Conservation (phyloP, 1,140 invertebrate species). For the Xylocopa sonorina region DNA sequence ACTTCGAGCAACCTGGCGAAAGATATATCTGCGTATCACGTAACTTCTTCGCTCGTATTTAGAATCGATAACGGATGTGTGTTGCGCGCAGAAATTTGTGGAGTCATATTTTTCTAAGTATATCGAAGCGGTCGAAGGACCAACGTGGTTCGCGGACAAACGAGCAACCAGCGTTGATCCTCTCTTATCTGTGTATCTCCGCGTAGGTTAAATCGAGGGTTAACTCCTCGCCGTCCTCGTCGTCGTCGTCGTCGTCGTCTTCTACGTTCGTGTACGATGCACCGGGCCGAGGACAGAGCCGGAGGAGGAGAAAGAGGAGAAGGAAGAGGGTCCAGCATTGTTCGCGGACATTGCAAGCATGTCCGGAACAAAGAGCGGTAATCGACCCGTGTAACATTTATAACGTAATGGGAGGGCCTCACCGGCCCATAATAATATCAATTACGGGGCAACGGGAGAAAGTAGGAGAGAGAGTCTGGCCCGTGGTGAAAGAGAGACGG, state of each 20-base stretch:
- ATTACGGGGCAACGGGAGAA: conserved; percentile 64
- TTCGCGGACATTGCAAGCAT: conserved; percentile 70
- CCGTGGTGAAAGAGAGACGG: conserved; percentile 28
- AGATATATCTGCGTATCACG: no score
- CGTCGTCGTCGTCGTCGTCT: conserved; percentile 35
- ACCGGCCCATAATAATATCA: conserved; percentile 75
- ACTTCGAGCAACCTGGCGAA: neutral
- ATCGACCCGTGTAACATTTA: conserved; percentile 76
- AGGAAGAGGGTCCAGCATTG: conserved; percentile 64
- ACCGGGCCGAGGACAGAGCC: conserved; percentile 29
- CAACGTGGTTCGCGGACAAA: neutral
- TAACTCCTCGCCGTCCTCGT: conserved; percentile 49
- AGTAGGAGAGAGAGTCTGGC: conserved; percentile 31
- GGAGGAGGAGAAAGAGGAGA: conserved; percentile 44
- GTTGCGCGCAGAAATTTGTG: no score
- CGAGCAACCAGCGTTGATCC: conserved; percentile 16
- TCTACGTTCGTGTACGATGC: conserved; percentile 53
- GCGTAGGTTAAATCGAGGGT: conserved; percentile 62
- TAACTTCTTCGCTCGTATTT: neutral
- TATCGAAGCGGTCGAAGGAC: neutral
- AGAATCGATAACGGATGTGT: neutral
- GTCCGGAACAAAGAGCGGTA: conserved; percentile 71
- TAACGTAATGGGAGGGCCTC: conserved; percentile 74
- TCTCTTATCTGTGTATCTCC: conserved; percentile 56
- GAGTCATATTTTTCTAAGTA: neutral